Percentiles rank a stretch among this genome's conserved stretches.
Conservation (phyloP, 2,888 invertebrate genomes). For the Pristionchus japonicus region DNA sequence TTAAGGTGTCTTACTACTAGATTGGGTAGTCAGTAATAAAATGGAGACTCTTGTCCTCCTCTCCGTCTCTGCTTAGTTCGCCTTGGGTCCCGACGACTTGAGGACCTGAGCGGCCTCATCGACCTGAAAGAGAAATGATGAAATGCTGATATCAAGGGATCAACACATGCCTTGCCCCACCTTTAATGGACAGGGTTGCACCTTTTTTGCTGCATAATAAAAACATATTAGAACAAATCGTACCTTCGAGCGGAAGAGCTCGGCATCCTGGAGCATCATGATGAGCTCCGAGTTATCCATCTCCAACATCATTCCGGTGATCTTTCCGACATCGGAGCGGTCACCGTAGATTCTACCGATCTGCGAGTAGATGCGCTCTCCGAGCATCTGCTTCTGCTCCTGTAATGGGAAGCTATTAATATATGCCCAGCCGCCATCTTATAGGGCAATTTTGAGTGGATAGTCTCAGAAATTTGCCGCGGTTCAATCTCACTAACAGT, state of each 20-base stretch:
- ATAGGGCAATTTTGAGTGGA: neutral
- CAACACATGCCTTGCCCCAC: no score
- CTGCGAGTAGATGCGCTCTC: slow-evolving; percentile 96
- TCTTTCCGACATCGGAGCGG: slow-evolving; percentile 66
- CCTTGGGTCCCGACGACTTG: slow-evolving; percentile 44
- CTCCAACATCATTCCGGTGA: slow-evolving; percentile 74
- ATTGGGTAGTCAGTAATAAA: slow-evolving; percentile 39
- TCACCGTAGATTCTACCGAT: slow-evolving; percentile 63
- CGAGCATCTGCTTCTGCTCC: slow-evolving; percentile 99
- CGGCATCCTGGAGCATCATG: slow-evolving; percentile 70
- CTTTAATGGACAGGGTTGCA: no score
- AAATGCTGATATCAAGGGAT: neutral
- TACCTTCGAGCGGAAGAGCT: slow-evolving; percentile 66
- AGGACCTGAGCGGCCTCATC: slow-evolving; percentile 43
- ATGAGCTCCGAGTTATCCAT: slow-evolving; percentile 71
- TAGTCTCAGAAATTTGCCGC: slow-evolving; percentile 33
- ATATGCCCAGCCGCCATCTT: neutral
- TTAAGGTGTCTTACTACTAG: slow-evolving; percentile 18
- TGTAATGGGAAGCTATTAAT: slow-evolving; percentile 52
- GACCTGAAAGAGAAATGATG: neutral
- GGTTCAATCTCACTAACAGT: slow-evolving; percentile 20
- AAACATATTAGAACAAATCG: neutral
- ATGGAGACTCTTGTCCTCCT: slow-evolving; percentile 38
- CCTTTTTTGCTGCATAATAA: neutral
- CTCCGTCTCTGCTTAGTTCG: slow-evolving; percentile 44